Evolutionary conservation across 2,113 vertebrate genomes (phyloP).

Genomic region (Mustela lutreola): DNA sequence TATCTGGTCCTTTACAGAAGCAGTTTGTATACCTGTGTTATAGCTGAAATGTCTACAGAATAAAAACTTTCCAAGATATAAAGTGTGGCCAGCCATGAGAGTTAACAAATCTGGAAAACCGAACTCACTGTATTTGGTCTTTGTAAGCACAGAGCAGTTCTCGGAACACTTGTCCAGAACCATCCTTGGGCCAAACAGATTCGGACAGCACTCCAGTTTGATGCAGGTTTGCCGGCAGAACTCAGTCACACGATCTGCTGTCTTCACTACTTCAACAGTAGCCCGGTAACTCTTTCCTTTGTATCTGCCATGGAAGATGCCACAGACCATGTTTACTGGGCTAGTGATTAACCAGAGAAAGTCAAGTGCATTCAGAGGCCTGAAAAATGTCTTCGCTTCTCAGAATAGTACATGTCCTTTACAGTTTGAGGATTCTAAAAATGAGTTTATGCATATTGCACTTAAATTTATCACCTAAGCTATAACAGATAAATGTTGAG

Average conservation of each 20-base stretch:
- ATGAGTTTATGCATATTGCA: not conserved
- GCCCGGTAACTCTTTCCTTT: constrained; percentile 99
- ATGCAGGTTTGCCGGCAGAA: constrained; percentile 98
- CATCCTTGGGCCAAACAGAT: constrained; percentile 97
- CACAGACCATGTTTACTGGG: not conserved
- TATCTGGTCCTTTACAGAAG: constrained; percentile 5
- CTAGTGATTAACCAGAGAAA: constrained; percentile 59
- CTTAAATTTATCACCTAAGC: constrained; percentile 48
- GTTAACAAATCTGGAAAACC: constrained; percentile 52
- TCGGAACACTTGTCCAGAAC: constrained; percentile 97
- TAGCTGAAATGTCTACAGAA: not conserved
- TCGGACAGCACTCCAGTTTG: constrained; percentile 98
- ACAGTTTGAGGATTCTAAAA: constrained; percentile 34
- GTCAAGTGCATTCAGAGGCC: not conserved
- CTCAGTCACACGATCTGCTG: constrained; percentile 95
- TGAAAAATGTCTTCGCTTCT: constrained; percentile 44
- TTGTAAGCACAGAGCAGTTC: constrained; percentile 98
- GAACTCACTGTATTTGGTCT: constrained; percentile 99
- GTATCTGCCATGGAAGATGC: constrained; percentile 89
- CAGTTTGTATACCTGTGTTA: not conserved
- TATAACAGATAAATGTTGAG: constrained; percentile 15
- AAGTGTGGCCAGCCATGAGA: not conserved
- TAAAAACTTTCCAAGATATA: constrained; percentile 1
- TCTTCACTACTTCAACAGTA: constrained; percentile 97
- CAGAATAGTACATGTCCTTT: constrained; percentile 3